phyloP scores from a whole-genome alignment of 2,888 invertebrate species.

The Volucella inanis region DNA sequence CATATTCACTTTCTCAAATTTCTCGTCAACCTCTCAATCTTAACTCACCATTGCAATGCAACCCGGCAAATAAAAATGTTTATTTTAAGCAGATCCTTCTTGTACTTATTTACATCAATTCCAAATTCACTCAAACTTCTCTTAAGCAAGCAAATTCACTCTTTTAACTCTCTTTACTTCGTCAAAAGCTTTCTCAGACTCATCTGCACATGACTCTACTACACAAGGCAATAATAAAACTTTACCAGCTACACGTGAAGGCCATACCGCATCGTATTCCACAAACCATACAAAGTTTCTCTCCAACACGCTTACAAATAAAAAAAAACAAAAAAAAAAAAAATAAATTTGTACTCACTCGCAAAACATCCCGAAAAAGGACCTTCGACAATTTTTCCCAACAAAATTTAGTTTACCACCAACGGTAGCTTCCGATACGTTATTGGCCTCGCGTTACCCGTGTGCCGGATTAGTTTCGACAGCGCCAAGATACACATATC shows the following conservation, averaged over 20 bases:
- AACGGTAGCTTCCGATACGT: slow-evolving; percentile 74
- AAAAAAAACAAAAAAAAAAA: slow-evolving; percentile 13
- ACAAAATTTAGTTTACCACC: slow-evolving; percentile 71
- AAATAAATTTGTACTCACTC: slow-evolving; percentile 13
- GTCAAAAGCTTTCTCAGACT: background rate
- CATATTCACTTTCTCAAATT: too few relatives aligned
- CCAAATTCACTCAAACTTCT: slow-evolving; percentile 12
- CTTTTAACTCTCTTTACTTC: background rate
- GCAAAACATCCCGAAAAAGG: slow-evolving; percentile 67
- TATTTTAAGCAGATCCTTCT: slow-evolving; percentile 34
- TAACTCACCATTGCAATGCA: background rate
- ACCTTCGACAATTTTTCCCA: slow-evolving; percentile 72
- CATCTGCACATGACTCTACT: slow-evolving; percentile 65
- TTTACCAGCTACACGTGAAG: slow-evolving; percentile 59
- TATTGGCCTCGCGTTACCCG: slow-evolving; percentile 65
- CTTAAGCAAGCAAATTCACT: background rate
- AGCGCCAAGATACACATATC: background rate
- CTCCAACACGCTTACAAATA: slow-evolving; percentile 7
- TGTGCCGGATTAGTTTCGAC: slow-evolving; percentile 19
- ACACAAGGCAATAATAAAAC: slow-evolving; percentile 29
- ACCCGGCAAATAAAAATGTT: slow-evolving; percentile 17
- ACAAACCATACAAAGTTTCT: slow-evolving; percentile 45
- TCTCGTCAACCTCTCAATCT: background rate
- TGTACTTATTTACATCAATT: slow-evolving; percentile 18
- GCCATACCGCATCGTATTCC: slow-evolving; percentile 51